Percentiles rank a stretch among this genome's conserved stretches.
These are phyloP conservation scores for Nautilus pompilius DNA, from an alignment of 1,140 invertebrate genomes.

Conservation along the genomic window DNA sequence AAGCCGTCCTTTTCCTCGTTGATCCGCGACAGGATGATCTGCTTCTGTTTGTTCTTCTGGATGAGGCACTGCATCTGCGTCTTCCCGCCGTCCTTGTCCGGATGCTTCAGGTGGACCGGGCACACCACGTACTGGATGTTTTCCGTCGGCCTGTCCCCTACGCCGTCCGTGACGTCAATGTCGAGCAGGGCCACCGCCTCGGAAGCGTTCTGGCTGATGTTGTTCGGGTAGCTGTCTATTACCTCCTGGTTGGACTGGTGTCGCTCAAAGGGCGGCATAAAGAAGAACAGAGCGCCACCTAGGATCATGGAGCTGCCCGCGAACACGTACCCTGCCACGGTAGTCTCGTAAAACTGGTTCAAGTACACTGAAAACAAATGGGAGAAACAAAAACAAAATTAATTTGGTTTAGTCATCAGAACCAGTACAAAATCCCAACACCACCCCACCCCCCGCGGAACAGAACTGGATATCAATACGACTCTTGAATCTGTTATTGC, in stretches of 20 bases:
- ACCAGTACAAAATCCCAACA: too few species aligned
- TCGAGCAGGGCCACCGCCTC: conserved; percentile 46
- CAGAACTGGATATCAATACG: too few species aligned
- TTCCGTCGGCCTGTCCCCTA: conserved; percentile 37
- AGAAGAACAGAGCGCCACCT: conserved; percentile 42
- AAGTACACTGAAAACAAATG: conserved; percentile 41
- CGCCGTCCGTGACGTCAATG: conserved; percentile 41
- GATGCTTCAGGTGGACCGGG: conserved; percentile 32
- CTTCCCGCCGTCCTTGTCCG: conserved; percentile 29
- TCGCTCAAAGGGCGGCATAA: conserved; percentile 44
- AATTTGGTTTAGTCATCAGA: too few species aligned
- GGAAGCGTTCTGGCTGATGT: conserved; percentile 33
- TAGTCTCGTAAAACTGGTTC: conserved; percentile 28
- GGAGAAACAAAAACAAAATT: neutral
- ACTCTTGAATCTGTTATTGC: too few species aligned
- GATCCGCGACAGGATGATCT: conserved; percentile 44
- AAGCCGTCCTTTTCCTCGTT: conserved; percentile 43
- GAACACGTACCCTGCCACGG: conserved; percentile 39
- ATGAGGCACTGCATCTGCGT: conserved; percentile 46
- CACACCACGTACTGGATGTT: conserved; percentile 39
- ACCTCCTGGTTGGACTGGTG: conserved; percentile 43
- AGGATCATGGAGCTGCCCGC: conserved; percentile 37
- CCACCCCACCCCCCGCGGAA: too few species aligned
- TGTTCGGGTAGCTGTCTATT: conserved; percentile 37
- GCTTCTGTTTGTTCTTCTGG: conserved; percentile 41